phyloP scores from a whole-genome alignment of 2,113 vertebrate genomes.

The Muntiacus reevesi region DNA sequence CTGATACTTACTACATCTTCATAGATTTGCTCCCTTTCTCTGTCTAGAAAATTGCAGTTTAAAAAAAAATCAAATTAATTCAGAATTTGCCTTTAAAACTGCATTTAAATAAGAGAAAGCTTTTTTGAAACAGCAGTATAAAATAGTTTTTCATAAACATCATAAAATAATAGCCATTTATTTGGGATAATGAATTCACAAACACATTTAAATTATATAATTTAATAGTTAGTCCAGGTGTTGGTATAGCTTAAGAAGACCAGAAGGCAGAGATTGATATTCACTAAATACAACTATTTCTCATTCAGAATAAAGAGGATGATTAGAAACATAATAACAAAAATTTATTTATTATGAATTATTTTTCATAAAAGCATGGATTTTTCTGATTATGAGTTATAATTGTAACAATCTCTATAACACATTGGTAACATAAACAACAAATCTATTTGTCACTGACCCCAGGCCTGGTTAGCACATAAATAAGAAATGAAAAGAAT shows the following conservation, averaged over 20 bases:
- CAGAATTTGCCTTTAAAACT: slow-evolving; percentile 12
- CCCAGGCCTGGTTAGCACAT: background rate
- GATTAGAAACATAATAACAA: background rate
- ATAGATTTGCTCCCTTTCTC: background rate
- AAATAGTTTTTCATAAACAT: background rate
- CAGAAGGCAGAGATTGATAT: background rate
- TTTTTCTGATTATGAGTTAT: slow-evolving; percentile 28
- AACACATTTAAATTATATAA: slow-evolving; percentile 25
- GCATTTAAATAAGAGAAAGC: background rate
- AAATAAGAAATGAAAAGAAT: slow-evolving; percentile 38
- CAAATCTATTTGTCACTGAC: slow-evolving; percentile 12
- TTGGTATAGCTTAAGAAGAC: background rate
- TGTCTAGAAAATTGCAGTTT: background rate
- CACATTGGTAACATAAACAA: background rate
- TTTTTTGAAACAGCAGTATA: background rate
- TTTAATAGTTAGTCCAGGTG: background rate
- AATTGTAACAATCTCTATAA: background rate
- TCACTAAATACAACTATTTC: background rate
- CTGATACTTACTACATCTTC: background rate
- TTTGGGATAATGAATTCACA: background rate
- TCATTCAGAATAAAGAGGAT: background rate
- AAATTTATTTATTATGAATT: background rate
- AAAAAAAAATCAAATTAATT: background rate
- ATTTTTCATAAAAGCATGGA: background rate
- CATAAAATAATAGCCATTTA: slow-evolving; percentile 21